Percentiles rank a stretch among this genome's conserved stretches.
Evolutionary conservation across 2,888 invertebrate genomes (phyloP).

Genomic region (Hyppa rectilinea): DNA sequence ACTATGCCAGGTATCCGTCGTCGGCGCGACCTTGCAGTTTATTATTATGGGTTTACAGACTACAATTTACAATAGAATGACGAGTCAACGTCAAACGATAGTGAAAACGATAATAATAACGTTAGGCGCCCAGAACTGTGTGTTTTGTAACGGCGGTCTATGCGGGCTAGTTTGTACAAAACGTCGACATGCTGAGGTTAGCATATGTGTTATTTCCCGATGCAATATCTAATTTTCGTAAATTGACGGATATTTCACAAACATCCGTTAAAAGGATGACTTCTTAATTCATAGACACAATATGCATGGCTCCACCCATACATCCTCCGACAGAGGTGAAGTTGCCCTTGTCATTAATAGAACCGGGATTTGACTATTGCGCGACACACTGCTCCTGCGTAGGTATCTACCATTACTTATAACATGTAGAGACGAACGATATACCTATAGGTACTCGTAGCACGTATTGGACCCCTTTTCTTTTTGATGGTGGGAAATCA

Average conservation of each 20-base stretch:
- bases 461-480: not conserved
- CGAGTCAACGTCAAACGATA: constrained; percentile 85
- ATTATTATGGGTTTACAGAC: constrained; percentile 89
- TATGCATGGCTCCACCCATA: constrained; percentile 38
- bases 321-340: constrained; percentile 44
- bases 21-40: constrained; percentile 86
- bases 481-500: too few relatives aligned
- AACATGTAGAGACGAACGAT: not conserved
- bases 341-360: constrained; percentile 20
- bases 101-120: constrained; percentile 85
- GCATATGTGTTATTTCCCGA: constrained; percentile 68
- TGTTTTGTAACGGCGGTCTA: constrained; percentile 78
- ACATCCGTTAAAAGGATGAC: constrained; percentile 71
- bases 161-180: constrained; percentile 76
- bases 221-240: constrained; percentile 75
- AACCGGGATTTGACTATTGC: constrained; percentile 35
- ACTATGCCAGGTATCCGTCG: constrained; percentile 68
- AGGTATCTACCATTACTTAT: constrained; percentile 2
- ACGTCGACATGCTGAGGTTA: constrained; percentile 70
- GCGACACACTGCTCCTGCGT: constrained; percentile 8
- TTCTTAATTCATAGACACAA: constrained; percentile 49
- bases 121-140: constrained; percentile 75
- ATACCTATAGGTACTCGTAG: not conserved
- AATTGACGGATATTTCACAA: constrained; percentile 70
- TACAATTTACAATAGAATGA: constrained; percentile 89